Conservation (phyloP, 2,888 invertebrate genomes). For the Cerastoderma edule region DNA sequence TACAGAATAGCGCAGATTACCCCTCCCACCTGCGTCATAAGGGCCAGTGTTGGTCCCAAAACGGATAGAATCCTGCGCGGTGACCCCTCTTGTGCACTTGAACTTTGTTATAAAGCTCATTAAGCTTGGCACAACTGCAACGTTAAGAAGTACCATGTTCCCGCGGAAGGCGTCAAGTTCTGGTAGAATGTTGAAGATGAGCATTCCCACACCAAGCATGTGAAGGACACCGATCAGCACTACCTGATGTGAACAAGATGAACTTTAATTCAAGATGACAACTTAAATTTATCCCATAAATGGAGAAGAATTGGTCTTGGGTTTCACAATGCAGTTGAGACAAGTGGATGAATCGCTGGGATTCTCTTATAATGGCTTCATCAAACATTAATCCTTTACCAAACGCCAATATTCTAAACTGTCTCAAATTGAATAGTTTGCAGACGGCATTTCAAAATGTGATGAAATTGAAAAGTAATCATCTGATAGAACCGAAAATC, state of each 20-base stretch:
- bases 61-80: background rate
- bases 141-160: slow-evolving; percentile 66
- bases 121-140: slow-evolving; percentile 67
- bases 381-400: no score
- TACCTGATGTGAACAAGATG: slow-evolving; percentile 40
- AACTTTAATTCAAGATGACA: no score
- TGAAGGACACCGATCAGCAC: slow-evolving; percentile 36
- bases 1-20: background rate
- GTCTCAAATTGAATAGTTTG: no score
- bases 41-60: background rate
- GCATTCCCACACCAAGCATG: slow-evolving; percentile 30
- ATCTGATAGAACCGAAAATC: no score
- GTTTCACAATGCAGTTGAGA: no score
- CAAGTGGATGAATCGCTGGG: no score
- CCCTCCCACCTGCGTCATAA: background rate
- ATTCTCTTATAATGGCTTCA: no score
- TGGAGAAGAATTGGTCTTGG: no score
- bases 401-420: no score
- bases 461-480: no score
- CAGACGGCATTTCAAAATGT: no score
- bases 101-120: slow-evolving; percentile 3
- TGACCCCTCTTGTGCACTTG: slow-evolving; percentile 17
- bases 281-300: no score
- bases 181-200: slow-evolving; percentile 78
- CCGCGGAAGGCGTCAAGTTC: slow-evolving; percentile 59